These are phyloP conservation scores for Stratiolaelaps scimitus DNA, from an alignment of 1,140 invertebrate genomes.

Conservation along the genomic window DNA sequence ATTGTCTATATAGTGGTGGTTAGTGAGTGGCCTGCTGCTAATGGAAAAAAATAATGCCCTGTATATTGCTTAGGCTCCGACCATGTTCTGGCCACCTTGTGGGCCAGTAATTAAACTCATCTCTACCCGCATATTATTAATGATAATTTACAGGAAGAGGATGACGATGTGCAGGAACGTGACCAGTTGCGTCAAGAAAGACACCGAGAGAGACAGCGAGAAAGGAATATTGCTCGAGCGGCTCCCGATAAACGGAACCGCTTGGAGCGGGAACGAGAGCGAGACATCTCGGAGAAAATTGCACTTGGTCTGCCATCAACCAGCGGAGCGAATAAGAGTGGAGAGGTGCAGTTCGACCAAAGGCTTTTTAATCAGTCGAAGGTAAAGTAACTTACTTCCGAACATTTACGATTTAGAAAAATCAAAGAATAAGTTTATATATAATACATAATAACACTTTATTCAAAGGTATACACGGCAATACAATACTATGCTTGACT, in stretches of 20 bases:
- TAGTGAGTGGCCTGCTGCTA: no score
- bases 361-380: slow-evolving; percentile 86
- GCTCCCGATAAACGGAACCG: slow-evolving; percentile 86
- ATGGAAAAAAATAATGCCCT: no score
- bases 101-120: no score
- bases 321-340: slow-evolving; percentile 46
- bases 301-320: slow-evolving; percentile 89
- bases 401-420: no score
- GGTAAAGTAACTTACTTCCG: slow-evolving; percentile 37
- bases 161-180: slow-evolving; percentile 60
- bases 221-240: slow-evolving; percentile 78
- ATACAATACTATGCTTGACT: no score
- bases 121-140: no score
- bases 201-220: slow-evolving; percentile 77
- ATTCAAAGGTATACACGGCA: no score
- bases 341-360: slow-evolving; percentile 86
- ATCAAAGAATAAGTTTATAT: no score
- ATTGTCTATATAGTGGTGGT: no score
- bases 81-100: no score
- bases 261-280: slow-evolving; percentile 75
- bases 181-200: slow-evolving; percentile 76
- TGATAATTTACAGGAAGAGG: slow-evolving; percentile 34
- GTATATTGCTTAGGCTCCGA: no score
- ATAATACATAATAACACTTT: no score
- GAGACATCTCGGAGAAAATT: slow-evolving; percentile 97